Percentiles rank a stretch among this genome's conserved stretches.
phyloP scores from a whole-genome alignment of 2,113 vertebrate species.

The Antidorcas marsupialis region DNA sequence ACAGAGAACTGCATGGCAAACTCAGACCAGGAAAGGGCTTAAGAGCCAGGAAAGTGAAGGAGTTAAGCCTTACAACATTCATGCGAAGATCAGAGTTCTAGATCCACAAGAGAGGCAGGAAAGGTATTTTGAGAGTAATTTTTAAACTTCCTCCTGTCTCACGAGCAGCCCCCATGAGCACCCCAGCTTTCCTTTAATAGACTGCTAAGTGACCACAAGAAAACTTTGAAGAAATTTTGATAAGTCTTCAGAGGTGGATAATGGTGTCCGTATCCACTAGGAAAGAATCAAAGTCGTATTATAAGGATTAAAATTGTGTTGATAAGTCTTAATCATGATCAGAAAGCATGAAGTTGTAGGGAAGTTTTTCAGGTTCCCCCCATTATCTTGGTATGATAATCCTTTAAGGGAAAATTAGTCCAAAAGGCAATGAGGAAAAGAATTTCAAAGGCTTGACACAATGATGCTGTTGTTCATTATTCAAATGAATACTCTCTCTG shows the following conservation, averaged over 20 bases:
- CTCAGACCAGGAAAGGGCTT: background rate
- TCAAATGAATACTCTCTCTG: background rate
- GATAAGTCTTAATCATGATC: background rate
- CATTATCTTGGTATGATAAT: constrained; percentile 16
- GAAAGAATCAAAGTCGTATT: background rate
- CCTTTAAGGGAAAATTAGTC: constrained; percentile 36
- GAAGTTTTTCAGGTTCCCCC: background rate
- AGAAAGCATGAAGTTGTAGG: background rate
- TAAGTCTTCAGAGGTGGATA: constrained; percentile 16
- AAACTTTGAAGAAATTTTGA: constrained; percentile 30
- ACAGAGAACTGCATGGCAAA: background rate
- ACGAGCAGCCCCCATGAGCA: background rate
- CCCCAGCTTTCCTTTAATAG: constrained; percentile 19
- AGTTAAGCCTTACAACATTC: background rate
- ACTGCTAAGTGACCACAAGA: constrained; percentile 20
- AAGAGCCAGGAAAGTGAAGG: background rate
- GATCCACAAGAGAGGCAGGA: background rate
- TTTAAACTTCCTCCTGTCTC: background rate
- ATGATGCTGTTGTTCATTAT: background rate
- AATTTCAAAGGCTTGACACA: constrained; percentile 21
- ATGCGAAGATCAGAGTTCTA: background rate
- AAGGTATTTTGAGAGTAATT: background rate
- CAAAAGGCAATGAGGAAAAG: background rate
- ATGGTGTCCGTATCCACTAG: background rate
- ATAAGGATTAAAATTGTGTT: constrained; percentile 7